A percentile compares a stretch with the other conserved stretches of the same genome.
Evolutionary conservation across 2,113 vertebrate genomes (phyloP).

Genomic region (Apteryx mantelli): DNA sequence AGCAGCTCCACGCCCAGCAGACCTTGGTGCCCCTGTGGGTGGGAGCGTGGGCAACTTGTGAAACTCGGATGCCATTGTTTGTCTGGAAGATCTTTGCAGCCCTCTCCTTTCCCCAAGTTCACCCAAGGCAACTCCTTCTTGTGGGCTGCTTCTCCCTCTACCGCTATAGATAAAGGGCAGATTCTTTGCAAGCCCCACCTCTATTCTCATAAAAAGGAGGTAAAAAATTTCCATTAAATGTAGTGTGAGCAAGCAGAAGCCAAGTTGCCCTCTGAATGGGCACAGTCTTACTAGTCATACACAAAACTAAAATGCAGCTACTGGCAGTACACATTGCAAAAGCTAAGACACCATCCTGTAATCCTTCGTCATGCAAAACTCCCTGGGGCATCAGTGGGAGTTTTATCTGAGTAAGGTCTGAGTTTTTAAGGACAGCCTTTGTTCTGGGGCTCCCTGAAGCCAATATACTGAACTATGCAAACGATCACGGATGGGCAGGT

Average conservation of each 20-base stretch:
- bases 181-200: not conserved
- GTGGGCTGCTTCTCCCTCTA: not conserved
- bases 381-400: slow-evolving; percentile 51
- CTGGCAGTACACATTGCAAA: not conserved
- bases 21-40: not conserved
- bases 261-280: not conserved
- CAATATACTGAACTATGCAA: slow-evolving; percentile 30
- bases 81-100: not conserved
- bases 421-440: slow-evolving; percentile 46
- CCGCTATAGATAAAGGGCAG: not conserved
- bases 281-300: slow-evolving; percentile 23
- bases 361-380: slow-evolving; percentile 51
- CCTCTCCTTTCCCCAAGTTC: not conserved
- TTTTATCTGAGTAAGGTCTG: slow-evolving; percentile 50
- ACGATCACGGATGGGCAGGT: not conserved
- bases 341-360: slow-evolving; percentile 30
- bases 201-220: not conserved
- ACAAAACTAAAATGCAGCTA: not conserved
- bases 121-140: not conserved
- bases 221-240: not conserved
- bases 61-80: not conserved
- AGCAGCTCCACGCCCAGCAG: not conserved
- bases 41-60: not conserved
- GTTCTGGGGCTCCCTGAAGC: slow-evolving; percentile 40
- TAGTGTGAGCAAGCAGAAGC: not conserved